phyloP scores from a whole-genome alignment of 2,113 vertebrate species.

The Pristiophorus japonicus region DNA sequence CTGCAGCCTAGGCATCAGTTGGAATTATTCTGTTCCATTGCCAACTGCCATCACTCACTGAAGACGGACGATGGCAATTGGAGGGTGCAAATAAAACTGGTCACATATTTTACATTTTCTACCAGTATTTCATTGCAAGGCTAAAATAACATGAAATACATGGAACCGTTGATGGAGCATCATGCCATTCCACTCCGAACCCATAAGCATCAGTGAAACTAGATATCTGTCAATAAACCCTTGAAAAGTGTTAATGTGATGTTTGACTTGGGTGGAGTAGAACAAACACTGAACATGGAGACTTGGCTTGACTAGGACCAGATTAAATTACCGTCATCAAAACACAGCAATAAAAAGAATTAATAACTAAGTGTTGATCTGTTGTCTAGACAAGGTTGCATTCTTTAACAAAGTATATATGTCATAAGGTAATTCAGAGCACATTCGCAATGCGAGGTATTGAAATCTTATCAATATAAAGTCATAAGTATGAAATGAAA shows the following conservation, averaged over 20 bases:
- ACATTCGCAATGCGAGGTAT: not conserved
- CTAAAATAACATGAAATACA: not conserved
- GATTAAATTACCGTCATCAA: conserved; percentile 14
- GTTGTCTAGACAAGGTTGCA: conserved; percentile 32
- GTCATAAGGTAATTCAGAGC: not conserved
- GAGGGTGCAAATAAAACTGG: not conserved
- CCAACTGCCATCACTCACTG: not conserved
- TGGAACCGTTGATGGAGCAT: not conserved
- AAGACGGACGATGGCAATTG: not conserved
- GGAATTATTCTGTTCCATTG: not conserved
- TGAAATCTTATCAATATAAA: conserved; percentile 18
- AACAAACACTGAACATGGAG: conserved; percentile 2
- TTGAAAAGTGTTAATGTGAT: conserved; percentile 9
- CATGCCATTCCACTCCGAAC: not conserved
- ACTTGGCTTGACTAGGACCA: not conserved
- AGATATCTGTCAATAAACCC: conserved; percentile 24
- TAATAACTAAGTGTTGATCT: conserved; percentile 33
- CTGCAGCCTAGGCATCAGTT: not conserved
- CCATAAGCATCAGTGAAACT: not conserved
- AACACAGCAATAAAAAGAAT: conserved; percentile 23
- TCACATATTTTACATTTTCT: conserved; percentile 9
- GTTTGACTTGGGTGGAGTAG: not conserved
- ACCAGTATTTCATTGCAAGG: not conserved
- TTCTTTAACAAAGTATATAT: conserved; percentile 24
- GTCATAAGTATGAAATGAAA: not conserved